Percentiles rank a stretch among this genome's conserved stretches.
Conservation (phyloP, 2,888 invertebrate genomes). For the Pollenia labialis region DNA sequence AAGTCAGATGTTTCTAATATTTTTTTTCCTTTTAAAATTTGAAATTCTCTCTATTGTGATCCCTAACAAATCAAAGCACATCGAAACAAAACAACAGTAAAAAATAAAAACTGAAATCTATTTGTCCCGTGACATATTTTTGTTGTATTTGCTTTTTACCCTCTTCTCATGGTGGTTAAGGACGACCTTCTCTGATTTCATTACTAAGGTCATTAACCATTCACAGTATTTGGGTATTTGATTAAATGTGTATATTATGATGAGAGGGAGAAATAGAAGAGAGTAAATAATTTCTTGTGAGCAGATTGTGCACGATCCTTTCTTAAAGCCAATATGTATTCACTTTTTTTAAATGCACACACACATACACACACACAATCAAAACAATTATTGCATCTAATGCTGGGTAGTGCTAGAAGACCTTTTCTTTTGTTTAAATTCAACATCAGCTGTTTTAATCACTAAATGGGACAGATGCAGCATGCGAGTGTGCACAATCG, state of each 20-base stretch:
- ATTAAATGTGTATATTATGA: neutral
- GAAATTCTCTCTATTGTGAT: neutral
- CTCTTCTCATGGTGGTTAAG: neutral
- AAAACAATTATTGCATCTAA: constrained; percentile 21
- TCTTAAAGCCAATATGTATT: constrained; percentile 7
- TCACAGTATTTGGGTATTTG: constrained; percentile 1
- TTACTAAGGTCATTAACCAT: constrained; percentile 68
- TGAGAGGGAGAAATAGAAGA: constrained; percentile 1
- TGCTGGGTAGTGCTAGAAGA: constrained; percentile 3
- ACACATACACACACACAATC: neutral
- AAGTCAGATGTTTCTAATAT: constrained; percentile 48
- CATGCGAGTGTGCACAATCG: constrained; percentile 37
- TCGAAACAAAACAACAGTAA: neutral
- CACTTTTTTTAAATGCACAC: neutral
- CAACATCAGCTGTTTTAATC: constrained; percentile 63
- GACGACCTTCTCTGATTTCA: constrained; percentile 63
- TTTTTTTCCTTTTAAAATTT: neutral
- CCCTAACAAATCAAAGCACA: constrained; percentile 29
- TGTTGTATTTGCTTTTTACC: constrained; percentile 29
- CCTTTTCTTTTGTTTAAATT: constrained; percentile 50
- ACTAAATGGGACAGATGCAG: constrained; percentile 65
- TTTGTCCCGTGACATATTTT: constrained; percentile 62
- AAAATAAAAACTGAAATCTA: neutral
- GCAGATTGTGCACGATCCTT: constrained; percentile 61
- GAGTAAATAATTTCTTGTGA: constrained; percentile 18